A percentile compares a stretch with the other conserved stretches of the same genome.
Conservation (phyloP, 1,140 invertebrate genomes). For the Limonius californicus region DNA sequence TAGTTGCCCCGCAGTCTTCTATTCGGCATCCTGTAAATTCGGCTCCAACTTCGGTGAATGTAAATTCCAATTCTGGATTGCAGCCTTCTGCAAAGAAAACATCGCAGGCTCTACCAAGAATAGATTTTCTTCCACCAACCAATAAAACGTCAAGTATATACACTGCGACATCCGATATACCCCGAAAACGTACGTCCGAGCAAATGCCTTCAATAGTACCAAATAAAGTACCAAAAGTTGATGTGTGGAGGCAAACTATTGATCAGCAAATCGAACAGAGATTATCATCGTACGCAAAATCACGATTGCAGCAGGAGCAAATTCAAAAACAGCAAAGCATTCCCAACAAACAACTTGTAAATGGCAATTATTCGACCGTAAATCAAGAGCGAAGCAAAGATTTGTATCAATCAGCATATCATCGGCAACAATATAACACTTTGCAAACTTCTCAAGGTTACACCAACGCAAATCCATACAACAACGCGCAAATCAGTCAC, state of each 20-base stretch:
- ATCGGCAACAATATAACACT: conserved; percentile 13
- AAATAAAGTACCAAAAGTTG: conserved; percentile 49
- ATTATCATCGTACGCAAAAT: conserved; percentile 41
- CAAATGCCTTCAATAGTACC: conserved; percentile 39
- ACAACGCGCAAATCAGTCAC: conserved; percentile 26
- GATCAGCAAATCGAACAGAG: conserved; percentile 56
- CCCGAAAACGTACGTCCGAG: conserved; percentile 46
- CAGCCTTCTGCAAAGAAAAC: conserved; percentile 5
- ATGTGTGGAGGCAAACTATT: conserved; percentile 50
- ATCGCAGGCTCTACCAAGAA: conserved; percentile 26
- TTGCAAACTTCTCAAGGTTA: background rate
- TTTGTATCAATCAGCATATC: conserved; percentile 23
- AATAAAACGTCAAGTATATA: conserved; percentile 24
- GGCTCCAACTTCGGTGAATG: background rate
- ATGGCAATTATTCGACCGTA: conserved; percentile 25
- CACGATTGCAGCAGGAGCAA: conserved; percentile 22
- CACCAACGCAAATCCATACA: conserved; percentile 18
- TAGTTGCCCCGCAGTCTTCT: background rate
- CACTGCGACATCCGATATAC: conserved; percentile 20
- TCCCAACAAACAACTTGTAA: conserved; percentile 25
- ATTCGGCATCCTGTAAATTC: background rate
- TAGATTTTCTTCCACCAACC: conserved; percentile 32
- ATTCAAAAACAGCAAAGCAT: conserved; percentile 7
- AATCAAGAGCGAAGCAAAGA: conserved; percentile 28
- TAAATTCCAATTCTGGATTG: background rate